Conservation (phyloP, 2,888 invertebrate species). For the Plutella xylostella region DNA sequence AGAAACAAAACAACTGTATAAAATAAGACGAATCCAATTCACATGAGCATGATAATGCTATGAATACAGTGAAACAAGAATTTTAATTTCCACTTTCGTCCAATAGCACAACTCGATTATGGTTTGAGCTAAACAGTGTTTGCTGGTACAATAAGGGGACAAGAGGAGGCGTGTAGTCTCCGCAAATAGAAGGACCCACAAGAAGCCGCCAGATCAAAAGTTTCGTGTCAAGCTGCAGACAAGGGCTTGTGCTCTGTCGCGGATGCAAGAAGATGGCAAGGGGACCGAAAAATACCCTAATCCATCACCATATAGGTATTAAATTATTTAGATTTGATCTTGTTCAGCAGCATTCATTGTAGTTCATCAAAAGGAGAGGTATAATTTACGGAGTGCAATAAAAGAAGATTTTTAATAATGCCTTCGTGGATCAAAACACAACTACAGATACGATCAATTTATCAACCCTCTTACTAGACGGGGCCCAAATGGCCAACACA, state of each 20-base stretch:
- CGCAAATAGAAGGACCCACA: conserved; percentile 28
- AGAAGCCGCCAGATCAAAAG: conserved; percentile 20
- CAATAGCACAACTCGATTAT: conserved; percentile 28
- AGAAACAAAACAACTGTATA: too few relatives aligned
- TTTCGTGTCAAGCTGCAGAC: conserved; percentile 17
- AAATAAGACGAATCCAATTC: neutral
- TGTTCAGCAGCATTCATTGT: too few relatives aligned
- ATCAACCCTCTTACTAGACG: too few relatives aligned
- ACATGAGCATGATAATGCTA: conserved; percentile 2
- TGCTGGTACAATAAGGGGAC: conserved; percentile 33
- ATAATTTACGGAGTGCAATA: too few relatives aligned
- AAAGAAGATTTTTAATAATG: too few relatives aligned
- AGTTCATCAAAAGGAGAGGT: too few relatives aligned
- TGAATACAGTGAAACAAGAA: conserved; percentile 11
- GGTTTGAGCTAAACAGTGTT: conserved; percentile 25
- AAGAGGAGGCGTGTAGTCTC: conserved; percentile 24
- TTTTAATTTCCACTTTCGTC: conserved; percentile 18
- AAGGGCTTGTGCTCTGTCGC: neutral
- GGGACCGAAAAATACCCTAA: too few relatives aligned
- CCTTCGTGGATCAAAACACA: too few relatives aligned
- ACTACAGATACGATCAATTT: too few relatives aligned
- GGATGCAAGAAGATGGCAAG: neutral
- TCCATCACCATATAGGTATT: too few relatives aligned
- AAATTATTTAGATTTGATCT: too few relatives aligned
- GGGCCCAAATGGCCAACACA: too few relatives aligned